phyloP scores from a whole-genome alignment of 2,113 vertebrate species.

The Oxyura jamaicensis region DNA sequence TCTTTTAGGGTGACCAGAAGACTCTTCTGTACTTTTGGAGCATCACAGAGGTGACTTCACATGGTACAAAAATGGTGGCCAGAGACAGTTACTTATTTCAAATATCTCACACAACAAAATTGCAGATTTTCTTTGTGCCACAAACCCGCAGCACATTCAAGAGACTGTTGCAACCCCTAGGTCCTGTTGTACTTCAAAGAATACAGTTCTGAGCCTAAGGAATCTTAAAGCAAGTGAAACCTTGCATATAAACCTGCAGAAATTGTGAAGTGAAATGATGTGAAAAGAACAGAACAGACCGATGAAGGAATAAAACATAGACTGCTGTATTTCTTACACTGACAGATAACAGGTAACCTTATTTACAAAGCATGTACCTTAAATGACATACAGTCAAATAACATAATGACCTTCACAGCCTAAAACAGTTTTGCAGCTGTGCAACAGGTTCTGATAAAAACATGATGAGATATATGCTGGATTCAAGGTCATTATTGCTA shows the following conservation, averaged over 20 bases:
- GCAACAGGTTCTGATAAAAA: not conserved
- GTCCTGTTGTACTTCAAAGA: not conserved
- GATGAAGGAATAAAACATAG: not conserved
- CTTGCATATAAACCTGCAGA: not conserved
- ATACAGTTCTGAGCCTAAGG: not conserved
- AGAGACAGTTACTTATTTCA: not conserved
- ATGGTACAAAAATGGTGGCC: not conserved
- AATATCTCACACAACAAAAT: not conserved
- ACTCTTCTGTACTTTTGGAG: not conserved
- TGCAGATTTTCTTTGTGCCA: not conserved
- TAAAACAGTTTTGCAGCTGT: slow-evolving; percentile 40
- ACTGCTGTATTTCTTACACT: not conserved
- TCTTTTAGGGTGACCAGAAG: not conserved
- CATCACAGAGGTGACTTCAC: not conserved
- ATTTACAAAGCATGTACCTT: not conserved
- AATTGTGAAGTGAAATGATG: not conserved
- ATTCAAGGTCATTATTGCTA: slow-evolving; percentile 36
- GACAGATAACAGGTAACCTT: not conserved
- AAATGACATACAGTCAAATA: not conserved
- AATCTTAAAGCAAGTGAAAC: not conserved
- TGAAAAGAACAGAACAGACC: not conserved
- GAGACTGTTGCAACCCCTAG: not conserved
- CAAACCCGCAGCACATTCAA: not conserved
- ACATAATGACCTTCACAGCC: slow-evolving; percentile 2
- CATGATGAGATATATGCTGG: not conserved